Percentiles rank a stretch among this genome's conserved stretches.
These are phyloP conservation scores for Tenualosa ilisha DNA, from an alignment of 2,797 vertebrate genomes.

Conservation along the genomic window DNA sequence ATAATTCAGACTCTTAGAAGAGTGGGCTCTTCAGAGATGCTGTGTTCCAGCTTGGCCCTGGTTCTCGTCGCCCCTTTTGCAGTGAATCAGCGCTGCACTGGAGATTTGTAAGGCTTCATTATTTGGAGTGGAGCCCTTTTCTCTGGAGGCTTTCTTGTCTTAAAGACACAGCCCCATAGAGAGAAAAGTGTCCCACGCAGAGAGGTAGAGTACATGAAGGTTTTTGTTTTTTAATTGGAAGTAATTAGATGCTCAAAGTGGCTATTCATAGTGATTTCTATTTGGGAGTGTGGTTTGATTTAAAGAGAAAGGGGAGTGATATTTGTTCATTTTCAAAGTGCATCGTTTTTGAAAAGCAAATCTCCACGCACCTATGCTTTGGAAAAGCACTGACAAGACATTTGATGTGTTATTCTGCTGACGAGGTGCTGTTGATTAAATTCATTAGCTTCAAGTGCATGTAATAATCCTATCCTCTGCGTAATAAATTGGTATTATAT, in stretches of 20 bases:
- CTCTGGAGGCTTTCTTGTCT: slow-evolving; percentile 11
- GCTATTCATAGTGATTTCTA: not conserved
- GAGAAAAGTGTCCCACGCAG: slow-evolving; percentile 20
- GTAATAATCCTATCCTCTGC: not conserved
- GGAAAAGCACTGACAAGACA: not conserved
- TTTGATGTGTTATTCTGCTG: not conserved
- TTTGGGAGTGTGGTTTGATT: not conserved
- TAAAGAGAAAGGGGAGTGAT: not conserved
- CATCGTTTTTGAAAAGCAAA: not conserved
- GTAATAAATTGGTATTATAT: not conserved
- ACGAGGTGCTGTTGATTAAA: not conserved
- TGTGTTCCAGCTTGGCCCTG: not conserved
- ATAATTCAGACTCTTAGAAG: slow-evolving; percentile 28
- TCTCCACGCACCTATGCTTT: not conserved
- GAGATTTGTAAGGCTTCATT: slow-evolving; percentile 49
- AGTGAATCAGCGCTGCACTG: slow-evolving; percentile 38
- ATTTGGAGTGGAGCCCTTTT: slow-evolving; percentile 45
- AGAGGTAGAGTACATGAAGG: slow-evolving; percentile 27
- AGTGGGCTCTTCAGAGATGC: not conserved
- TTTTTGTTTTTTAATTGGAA: slow-evolving; percentile 36
- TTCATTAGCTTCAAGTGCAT: not conserved
- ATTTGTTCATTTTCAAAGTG: not conserved
- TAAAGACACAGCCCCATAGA: slow-evolving; percentile 19
- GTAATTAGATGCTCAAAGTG: not conserved
- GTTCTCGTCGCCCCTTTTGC: not conserved